Base-by-base conservation (phyloP, 2,113 vertebrate genomes). In the Archilochus colubris region DNA sequence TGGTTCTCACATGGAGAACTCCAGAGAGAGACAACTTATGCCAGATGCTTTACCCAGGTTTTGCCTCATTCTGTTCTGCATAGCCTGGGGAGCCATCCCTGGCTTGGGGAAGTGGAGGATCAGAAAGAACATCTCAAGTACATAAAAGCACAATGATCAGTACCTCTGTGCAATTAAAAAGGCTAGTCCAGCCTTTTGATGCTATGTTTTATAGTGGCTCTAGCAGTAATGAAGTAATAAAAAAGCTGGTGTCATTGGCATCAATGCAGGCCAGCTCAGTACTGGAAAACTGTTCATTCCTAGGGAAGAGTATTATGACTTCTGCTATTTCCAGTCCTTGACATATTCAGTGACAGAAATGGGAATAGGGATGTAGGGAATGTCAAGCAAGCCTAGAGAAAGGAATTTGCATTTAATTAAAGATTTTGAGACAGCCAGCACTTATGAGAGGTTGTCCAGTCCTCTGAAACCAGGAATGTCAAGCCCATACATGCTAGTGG, bases 161-260 rank as follows among this genome's bases (percentile, higher is more conserved):
- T 90, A 67, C 53, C 61, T 70, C 68, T 59, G 51, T 83, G 59
- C 86, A 88, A 59, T 90, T 90, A 83, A 89, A 95, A 94, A 64
- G 24, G 30, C 40, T 64, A 50, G 27, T 61, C 69, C 64, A 78
- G 69, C 33, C 66, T 93, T 89, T 53, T 10, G 10, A 0, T 87
- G 50, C 68, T 64, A 2, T 1, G 3, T 64, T 92, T 91, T 78
- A 40, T 23, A 81, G 76, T 61, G 64, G 16, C 66, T 92, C n/a
- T 82, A 57, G 61, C 36, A 67, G 55, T 86, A 94, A 93, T 75
- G 57, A 86, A 95, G 77, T 53, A 23, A 61, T 93, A 72, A 94
- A 94, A 88, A 95, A 81, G 53, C 76, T 82, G 86, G 44, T 93
- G 20, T 89, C 68, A 84, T 78, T 93, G 94, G 86, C 83, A 75